Conservation (phyloP, 2,888 invertebrate species). For the Epistrophella euchroma region DNA sequence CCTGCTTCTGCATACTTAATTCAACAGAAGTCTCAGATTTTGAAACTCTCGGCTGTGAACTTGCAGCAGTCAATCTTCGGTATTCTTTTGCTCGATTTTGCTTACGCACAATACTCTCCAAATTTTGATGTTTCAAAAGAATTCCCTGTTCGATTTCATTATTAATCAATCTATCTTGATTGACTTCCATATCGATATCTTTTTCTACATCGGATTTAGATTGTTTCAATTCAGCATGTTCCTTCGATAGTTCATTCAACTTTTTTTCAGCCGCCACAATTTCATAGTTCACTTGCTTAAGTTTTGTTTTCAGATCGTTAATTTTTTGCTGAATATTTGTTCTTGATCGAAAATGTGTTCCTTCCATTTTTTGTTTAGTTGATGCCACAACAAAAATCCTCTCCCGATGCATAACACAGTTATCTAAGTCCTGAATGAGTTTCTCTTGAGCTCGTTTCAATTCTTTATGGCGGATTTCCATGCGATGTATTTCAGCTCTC, state of each 20-base stretch:
- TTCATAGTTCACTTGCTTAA: constrained; percentile 85
- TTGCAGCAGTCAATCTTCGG: constrained; percentile 84
- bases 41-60: constrained; percentile 77
- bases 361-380: constrained; percentile 85
- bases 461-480: constrained; percentile 87
- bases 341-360: constrained; percentile 84
- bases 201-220: constrained; percentile 78
- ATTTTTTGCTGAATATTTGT: constrained; percentile 86
- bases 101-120: constrained; percentile 87
- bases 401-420: constrained; percentile 87
- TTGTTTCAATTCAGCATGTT: constrained; percentile 78
- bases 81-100: constrained; percentile 89
- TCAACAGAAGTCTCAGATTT: constrained; percentile 84
- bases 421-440: constrained; percentile 87
- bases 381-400: constrained; percentile 86
- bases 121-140: constrained; percentile 81
- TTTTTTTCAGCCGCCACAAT: constrained; percentile 78
- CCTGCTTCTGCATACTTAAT: constrained; percentile 86
- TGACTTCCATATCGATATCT: constrained; percentile 79
- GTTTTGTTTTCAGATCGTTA: constrained; percentile 86
- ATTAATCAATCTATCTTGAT: constrained; percentile 79
- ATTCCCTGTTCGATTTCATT: constrained; percentile 83
- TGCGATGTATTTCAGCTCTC: constrained; percentile 92
- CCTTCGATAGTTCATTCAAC: constrained; percentile 77
- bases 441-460: constrained; percentile 82